Conservation (phyloP, 2,888 invertebrate species). For the Chloromyia formosa region DNA sequence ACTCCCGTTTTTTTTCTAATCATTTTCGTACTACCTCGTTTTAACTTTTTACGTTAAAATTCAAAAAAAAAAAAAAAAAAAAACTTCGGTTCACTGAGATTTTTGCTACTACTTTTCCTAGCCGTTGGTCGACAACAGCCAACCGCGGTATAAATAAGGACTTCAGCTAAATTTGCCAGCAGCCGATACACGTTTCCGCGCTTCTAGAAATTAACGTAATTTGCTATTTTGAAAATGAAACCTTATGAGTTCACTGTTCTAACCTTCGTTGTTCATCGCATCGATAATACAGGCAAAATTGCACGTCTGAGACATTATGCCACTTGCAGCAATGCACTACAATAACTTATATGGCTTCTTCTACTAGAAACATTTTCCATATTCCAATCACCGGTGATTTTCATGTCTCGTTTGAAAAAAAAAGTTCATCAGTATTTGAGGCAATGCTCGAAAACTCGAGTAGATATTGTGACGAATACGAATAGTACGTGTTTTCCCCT, state of each 20-base stretch:
- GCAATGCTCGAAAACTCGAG: no score
- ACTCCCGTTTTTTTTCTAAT: slow-evolving; percentile 16
- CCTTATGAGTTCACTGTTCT: slow-evolving; percentile 2
- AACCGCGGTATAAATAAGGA: slow-evolving; percentile 12
- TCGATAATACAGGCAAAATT: not conserved
- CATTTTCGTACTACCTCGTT: not conserved
- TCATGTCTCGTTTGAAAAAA: no score
- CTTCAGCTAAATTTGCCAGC: slow-evolving; percentile 8
- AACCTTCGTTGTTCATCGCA: slow-evolving; percentile 5
- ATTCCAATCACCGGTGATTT: no score
- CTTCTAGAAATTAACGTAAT: slow-evolving; percentile 22
- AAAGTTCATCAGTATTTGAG: no score
- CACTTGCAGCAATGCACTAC: not conserved
- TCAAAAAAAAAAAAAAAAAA: not conserved
- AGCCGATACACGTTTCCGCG: slow-evolving; percentile 1
- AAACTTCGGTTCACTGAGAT: not conserved
- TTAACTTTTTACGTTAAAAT: not conserved
- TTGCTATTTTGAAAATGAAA: slow-evolving; percentile 15
- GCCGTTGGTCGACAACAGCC: not conserved
- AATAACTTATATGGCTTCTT: slow-evolving; percentile 9
- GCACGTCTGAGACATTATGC: not conserved
- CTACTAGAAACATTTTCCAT: no score
- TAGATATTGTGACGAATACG: no score
- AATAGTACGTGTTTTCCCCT: no score
- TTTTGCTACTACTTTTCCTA: not conserved